Percentiles rank a stretch among this genome's conserved stretches.
Evolutionary conservation across 2,113 vertebrate genomes (phyloP).

Genomic region (Catagonus wagneri): DNA sequence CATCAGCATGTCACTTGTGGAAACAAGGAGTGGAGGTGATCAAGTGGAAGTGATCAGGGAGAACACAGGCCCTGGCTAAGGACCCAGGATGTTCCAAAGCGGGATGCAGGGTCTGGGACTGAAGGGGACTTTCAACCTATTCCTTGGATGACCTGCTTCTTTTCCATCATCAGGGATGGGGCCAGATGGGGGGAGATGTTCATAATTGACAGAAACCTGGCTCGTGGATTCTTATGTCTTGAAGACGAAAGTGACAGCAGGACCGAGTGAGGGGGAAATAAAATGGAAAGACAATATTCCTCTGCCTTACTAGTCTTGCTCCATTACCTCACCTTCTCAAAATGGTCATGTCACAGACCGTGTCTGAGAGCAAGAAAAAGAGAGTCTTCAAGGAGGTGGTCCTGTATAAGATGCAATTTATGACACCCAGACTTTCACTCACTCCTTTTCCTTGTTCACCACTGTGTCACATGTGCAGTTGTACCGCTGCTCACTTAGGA

Average conservation of each 20-base stretch:
- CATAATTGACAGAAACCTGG: not conserved
- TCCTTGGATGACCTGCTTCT: not conserved
- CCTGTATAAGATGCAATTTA: not conserved
- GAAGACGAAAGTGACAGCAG: not conserved
- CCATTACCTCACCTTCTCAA: not conserved
- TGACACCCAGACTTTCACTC: not conserved
- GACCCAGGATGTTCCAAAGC: not conserved
- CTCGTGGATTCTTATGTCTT: not conserved
- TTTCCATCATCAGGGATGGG: not conserved
- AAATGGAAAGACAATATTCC: not conserved
- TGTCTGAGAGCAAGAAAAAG: not conserved
- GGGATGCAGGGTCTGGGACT: not conserved
- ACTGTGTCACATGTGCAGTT: too few species aligned
- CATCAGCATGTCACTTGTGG: not conserved
- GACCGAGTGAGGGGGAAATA: not conserved
- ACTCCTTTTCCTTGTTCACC: not conserved
- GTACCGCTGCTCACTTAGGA: not conserved
- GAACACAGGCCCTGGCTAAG: not conserved
- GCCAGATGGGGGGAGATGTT: not conserved
- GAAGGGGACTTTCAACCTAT: not conserved
- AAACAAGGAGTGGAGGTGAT: not conserved
- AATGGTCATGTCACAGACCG: not conserved
- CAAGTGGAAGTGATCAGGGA: not conserved
- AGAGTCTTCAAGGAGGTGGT: not conserved
- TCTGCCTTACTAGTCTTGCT: not conserved